These are phyloP conservation scores for Perognathus longimembris DNA, from an alignment of 2,113 vertebrate genomes.

Conservation along the genomic window DNA sequence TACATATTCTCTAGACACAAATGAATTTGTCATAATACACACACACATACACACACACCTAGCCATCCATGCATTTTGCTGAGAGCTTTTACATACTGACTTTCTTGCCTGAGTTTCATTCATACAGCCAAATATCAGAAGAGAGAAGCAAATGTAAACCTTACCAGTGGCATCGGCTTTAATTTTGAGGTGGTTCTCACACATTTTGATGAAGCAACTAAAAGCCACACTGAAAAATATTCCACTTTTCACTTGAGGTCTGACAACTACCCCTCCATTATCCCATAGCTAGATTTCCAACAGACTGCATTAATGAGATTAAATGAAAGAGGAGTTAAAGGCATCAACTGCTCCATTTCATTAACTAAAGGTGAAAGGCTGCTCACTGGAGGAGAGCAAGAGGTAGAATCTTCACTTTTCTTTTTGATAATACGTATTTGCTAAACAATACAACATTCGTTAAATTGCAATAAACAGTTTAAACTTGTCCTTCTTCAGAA, in stretches of 20 bases:
- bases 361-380: conserved; percentile 84
- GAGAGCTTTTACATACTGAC: conserved; percentile 68
- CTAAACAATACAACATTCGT: conserved; percentile 49
- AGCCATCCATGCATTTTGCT: conserved; percentile 70
- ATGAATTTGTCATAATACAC: conserved; percentile 65
- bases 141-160: conserved; percentile 82
- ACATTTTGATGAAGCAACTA: conserved; percentile 82
- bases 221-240: conserved; percentile 76
- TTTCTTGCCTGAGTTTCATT: conserved; percentile 68
- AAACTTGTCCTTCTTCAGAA: neutral
- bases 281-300: conserved; percentile 84
- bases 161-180: conserved; percentile 91
- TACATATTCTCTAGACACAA: conserved; percentile 66
- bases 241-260: conserved; percentile 70
- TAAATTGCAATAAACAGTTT: conserved; percentile 3
- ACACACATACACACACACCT: conserved; percentile 26
- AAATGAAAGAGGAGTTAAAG: conserved; percentile 88
- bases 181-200: conserved; percentile 87
- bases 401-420: conserved; percentile 23
- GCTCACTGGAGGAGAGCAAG: conserved; percentile 61
- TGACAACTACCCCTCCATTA: conserved; percentile 80
- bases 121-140: conserved; percentile 44
- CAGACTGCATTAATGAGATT: conserved; percentile 90
- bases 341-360: conserved; percentile 87
- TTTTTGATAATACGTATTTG: conserved; percentile 31